Base-by-base conservation (phyloP, 1,140 invertebrate genomes). In the Phortica variegata region DNA sequence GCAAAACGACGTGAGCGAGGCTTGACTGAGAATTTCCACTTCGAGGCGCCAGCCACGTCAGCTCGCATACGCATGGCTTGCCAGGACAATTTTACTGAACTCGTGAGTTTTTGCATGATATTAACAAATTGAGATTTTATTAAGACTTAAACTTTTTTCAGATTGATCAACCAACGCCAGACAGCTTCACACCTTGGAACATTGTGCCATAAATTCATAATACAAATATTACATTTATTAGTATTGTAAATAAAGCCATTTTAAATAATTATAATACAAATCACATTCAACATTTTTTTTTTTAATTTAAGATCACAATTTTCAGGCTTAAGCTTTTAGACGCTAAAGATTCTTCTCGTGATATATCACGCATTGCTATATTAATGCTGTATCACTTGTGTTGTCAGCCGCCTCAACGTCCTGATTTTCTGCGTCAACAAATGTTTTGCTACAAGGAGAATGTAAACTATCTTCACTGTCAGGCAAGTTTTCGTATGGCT, bases 61-160 rank as follows among this genome's bases (percentile, higher is more conserved):
- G 90, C 91, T 15, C 81, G 86, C 41, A 95, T 97, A 58, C 83
- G 95, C 37, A 89, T 95, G 86, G 89, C 89, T 16, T 97, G 94
- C 66, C 77, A 84, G 49, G 94, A 97, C 77, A 72, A 87, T 56
- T 85, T 97, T 32, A 92, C 87, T n/a, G 72, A 82, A 47, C 84
- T 87, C 81, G 90, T 92, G 81, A 65, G 34, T 52, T 17, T 39
- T 16, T 9, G 3, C 3, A 17, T 12, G 16, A 6, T n/a, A 32
- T 4, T n/a, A 20, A 18, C 8, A 29, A 12, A 26, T 39, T 13
- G n/a, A 36, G 16, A 32, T 3, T 42, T 7, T 36, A 37, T 9
- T 18, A 21, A 18, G 3, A 36, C 38, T 21, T 44, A 13, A 33
- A 8, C 21, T 65, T 47, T 53, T 79, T 79, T 20, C 61, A 83